phyloP scores from a whole-genome alignment of 2,113 vertebrate species.

The Paraplagusia blochii region DNA sequence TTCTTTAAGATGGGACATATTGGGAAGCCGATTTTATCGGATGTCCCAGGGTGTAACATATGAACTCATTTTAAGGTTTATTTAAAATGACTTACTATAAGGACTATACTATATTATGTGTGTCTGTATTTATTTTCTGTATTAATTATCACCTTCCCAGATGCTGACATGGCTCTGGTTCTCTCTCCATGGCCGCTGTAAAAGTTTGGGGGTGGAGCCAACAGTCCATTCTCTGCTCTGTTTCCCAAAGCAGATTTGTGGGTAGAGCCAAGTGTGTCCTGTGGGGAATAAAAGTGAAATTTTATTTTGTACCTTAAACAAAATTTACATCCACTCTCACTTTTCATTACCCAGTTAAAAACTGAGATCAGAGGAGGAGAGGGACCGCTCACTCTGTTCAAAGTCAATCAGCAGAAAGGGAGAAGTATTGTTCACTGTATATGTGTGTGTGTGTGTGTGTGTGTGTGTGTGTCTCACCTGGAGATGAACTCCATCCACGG shows the following conservation, averaged over 20 bases:
- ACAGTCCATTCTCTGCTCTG: constrained; percentile 59
- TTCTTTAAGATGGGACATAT: no score
- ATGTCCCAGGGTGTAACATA: no score
- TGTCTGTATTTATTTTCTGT: background rate
- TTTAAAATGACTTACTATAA: no score
- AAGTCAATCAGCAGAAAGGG: constrained; percentile 55
- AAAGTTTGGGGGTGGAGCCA: constrained; percentile 42
- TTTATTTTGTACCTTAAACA: no score
- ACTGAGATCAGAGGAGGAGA: no score
- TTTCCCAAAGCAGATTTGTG: constrained; percentile 35
- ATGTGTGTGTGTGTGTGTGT: constrained; percentile 11
- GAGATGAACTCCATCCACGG: constrained; percentile 75
- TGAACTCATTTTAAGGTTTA: no score
- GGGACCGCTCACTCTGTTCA: constrained; percentile 59
- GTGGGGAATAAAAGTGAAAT: background rate
- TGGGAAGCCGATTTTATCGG: no score
- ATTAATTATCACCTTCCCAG: constrained; percentile 64
- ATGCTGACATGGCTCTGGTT: constrained; percentile 62
- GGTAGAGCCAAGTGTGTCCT: constrained; percentile 54
- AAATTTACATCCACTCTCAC: no score
- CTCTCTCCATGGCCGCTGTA: constrained; percentile 56
- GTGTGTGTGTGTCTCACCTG: constrained; percentile 61
- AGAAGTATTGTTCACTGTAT: constrained; percentile 10
- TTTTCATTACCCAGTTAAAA: no score
- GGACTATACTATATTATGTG: no score